Base-by-base conservation (phyloP, 2,888 invertebrate genomes). In the Trypoxylon attenuatum region DNA sequence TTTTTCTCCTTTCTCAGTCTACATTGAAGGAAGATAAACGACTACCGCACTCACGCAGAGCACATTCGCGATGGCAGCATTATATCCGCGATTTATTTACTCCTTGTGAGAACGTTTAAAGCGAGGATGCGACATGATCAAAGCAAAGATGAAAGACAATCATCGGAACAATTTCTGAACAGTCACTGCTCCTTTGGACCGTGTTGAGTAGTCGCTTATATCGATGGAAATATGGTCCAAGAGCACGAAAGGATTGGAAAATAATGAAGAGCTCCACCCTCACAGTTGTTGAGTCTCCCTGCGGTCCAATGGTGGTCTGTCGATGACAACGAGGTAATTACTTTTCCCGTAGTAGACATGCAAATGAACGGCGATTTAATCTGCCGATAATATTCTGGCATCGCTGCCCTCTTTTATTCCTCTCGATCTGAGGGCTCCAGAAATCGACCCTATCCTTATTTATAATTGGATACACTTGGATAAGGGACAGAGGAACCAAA, bases 321-420 rank as follows among this genome's bases (percentile, higher is more conserved):
- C 77, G 73, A 80, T 84, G 83, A 83, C 83, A 83, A 83, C 79
- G 71, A 73, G 80, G 80, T 84, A 84, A 84, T 84, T 84, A 84
- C 83, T 82, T 84, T 84, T 84, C 81, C 80, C 82, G 79, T 76
- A 74, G 75, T 73, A 71, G 77, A 76, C 76, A 77, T 75, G 80
- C 76, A 83, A 82, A 84, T 80, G 79, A 84, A 81, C 78, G 77
- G 72, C 75, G 74, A 67, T 78, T 79, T 82, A 79, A 80, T 78
- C 71, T 68, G 71, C 63, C 69, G 65, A 71, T 76, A 76, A 76
- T 77, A 76, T 73, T 66, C 56, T 51, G 21, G 52, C 51, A 55
- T 72, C 49, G 62, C 55, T 61, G 65, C 43, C 57, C 23, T 58
- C 68, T 75, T 75, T 69, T 63, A 67, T 47, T 39, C 54, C n/a